Base-by-base conservation (phyloP, 2,113 vertebrate genomes). In the Brachyhypopomus gauderio region DNA sequence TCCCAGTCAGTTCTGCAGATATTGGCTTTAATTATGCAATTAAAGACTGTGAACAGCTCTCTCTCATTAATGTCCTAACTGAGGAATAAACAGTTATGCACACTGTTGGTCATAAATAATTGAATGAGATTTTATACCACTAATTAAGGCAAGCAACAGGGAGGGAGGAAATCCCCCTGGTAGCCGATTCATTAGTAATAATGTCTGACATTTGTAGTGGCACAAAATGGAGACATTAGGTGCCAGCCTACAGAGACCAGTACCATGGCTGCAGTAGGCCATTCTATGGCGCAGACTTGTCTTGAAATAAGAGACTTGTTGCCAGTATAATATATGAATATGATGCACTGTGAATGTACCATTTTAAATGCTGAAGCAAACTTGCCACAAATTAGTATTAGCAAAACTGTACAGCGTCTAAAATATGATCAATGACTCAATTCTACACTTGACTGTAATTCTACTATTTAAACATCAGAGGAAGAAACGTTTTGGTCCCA, bases 111-210 rank as follows among this genome's bases (percentile, higher is more conserved):
- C 86, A 85, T 94, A 89, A 94, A 94, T 94, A 92, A 93, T 94
- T 92, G 82, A 93, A 89, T 84, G 85, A 74, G 77, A 84, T 87
- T 90, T 92, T 88, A 92, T 91, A 87, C 77, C 84, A 66, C 83
- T 88, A 92, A 92, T 94, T 94, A 94, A 91, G 80, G 81, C 1
- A 3, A 89, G 58, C 91, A 89, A 91, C 89, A 76, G 93, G 93
- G 85, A 83, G 78, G 86, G 80, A 87, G 90, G 91, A 91, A 85
- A 84, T 83, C 88, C 82, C 30, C 89, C 84, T 20, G 84, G 86
- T 88, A 89, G 87, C 87, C 76, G 30, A 84, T 89, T 90, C 86
- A 91, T 92, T 90, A 92, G 88, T 89, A 87, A 92, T 90, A 90
- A 88, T 88, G 85, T 83, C 77, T 94, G 92, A 92, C 92, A 91